These are phyloP conservation scores for Gallinago solitaria DNA, from an alignment of 2,797 vertebrate genomes.

Conservation along the genomic window DNA sequence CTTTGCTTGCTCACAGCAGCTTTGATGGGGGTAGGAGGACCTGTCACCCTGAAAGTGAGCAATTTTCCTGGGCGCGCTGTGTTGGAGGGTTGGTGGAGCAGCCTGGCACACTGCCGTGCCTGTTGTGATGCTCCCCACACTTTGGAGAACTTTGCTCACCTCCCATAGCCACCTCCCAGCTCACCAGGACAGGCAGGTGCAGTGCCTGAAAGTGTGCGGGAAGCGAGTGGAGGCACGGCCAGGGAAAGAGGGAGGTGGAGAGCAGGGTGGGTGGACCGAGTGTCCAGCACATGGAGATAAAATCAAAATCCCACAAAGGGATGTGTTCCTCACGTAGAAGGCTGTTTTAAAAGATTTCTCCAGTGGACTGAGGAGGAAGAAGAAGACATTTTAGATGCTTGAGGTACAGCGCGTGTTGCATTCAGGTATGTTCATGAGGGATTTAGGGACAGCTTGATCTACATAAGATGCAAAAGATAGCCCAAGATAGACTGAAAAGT, in stretches of 20 bases:
- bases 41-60: fast-evolving
- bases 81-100: fast-evolving
- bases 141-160: not conserved
- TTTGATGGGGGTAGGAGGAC: not conserved
- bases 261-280: not conserved
- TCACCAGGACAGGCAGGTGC: fast-evolving
- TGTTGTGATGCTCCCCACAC: fast-evolving
- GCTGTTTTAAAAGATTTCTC: not conserved
- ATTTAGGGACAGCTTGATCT: not conserved
- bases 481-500: not conserved
- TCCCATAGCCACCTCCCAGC: not conserved
- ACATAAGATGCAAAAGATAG: not conserved
- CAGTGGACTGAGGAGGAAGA: not conserved
- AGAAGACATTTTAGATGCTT: not conserved
- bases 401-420: not conserved
- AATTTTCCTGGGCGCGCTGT: fast-evolving
- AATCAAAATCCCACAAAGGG: not conserved
- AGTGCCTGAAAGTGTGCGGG: not conserved
- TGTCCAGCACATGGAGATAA: not conserved
- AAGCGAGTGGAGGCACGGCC: fast-evolving
- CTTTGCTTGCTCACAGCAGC: fast-evolving
- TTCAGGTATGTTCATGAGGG: not conserved
- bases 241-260: fast-evolving
- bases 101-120: fast-evolving
- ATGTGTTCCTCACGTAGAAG: not conserved